Conservation (phyloP, 2,888 invertebrate genomes). For the Penaeus monodon region DNA sequence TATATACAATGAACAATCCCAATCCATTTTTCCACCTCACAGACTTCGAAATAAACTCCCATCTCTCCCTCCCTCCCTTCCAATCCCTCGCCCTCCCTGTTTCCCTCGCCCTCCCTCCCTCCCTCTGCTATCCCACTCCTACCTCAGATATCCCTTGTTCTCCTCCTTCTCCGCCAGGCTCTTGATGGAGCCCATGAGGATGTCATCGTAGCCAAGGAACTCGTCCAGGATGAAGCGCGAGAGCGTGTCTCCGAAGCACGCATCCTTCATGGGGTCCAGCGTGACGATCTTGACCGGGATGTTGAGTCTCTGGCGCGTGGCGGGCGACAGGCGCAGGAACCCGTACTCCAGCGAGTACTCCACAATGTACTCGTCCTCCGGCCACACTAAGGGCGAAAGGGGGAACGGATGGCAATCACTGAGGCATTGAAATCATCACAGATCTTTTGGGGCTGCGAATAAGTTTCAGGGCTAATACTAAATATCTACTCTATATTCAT, state of each 20-base stretch:
- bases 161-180: conserved; percentile 94
- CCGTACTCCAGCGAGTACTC: conserved; percentile 99
- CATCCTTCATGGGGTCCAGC: conserved; percentile 87
- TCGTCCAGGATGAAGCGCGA: conserved; percentile 90
- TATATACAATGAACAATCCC: too few relatives aligned
- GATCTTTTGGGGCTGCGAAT: too few relatives aligned
- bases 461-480: too few relatives aligned
- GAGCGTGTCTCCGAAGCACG: conserved; percentile 94
- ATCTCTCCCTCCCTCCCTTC: too few relatives aligned
- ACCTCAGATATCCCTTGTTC: conserved; percentile 93
- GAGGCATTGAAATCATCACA: background rate
- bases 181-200: conserved; percentile 96
- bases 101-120: too few relatives aligned
- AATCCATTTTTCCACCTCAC: too few relatives aligned
- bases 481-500: too few relatives aligned
- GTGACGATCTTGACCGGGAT: conserved; percentile 81
- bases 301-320: conserved; percentile 86
- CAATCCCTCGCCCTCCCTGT: too few relatives aligned
- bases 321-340: conserved; percentile 88
- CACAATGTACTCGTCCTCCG: conserved; percentile 94
- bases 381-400: conserved; percentile 71
- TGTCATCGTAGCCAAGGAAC: conserved; percentile 96
- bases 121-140: conserved; percentile 39
- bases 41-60: too few relatives aligned
- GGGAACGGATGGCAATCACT: background rate